Evolutionary conservation across 2,888 invertebrate species (phyloP).

Genomic region (Eristalis intricaria): DNA sequence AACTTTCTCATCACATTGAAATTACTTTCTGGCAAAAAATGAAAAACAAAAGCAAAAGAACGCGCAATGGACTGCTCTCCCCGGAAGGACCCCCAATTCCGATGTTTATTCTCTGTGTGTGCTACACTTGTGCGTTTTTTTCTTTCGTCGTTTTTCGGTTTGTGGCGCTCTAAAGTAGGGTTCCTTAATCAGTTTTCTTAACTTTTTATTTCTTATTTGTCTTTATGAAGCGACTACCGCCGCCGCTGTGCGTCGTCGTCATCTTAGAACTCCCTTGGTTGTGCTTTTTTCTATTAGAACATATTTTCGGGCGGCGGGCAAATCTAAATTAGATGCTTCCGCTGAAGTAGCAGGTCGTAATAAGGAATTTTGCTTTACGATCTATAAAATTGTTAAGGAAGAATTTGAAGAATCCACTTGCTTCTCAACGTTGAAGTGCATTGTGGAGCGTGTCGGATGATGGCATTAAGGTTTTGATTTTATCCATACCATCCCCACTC

Average conservation of each 20-base stretch:
- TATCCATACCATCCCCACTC: not conserved
- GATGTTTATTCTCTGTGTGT: constrained; percentile 12
- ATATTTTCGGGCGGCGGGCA: not conserved
- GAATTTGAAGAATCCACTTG: constrained; percentile 34
- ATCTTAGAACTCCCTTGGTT: not conserved
- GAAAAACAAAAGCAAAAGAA: constrained; percentile 17
- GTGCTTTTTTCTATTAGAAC: constrained; percentile 34
- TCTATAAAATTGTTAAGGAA: constrained; percentile 55
- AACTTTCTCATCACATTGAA: constrained; percentile 64
- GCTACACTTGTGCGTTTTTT: not conserved
- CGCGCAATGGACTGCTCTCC: constrained; percentile 34
- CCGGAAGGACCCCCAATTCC: not conserved
- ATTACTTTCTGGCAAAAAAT: constrained; percentile 49
- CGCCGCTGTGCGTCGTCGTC: not conserved
- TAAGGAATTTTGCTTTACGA: constrained; percentile 49
- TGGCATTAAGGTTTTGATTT: not conserved
- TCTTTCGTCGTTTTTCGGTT: not conserved
- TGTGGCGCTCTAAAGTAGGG: constrained; percentile 32
- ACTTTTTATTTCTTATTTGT: constrained; percentile 59
- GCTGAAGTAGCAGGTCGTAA: constrained; percentile 41
- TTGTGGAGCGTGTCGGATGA: constrained; percentile 6
- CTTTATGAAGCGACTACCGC: constrained; percentile 12
- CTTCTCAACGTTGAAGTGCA: constrained; percentile 2
- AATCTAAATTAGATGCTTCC: constrained; percentile 38
- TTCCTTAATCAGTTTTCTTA: constrained; percentile 68